Conservation (phyloP, 1,140 invertebrate genomes). For the Steinernema khuongi region DNA sequence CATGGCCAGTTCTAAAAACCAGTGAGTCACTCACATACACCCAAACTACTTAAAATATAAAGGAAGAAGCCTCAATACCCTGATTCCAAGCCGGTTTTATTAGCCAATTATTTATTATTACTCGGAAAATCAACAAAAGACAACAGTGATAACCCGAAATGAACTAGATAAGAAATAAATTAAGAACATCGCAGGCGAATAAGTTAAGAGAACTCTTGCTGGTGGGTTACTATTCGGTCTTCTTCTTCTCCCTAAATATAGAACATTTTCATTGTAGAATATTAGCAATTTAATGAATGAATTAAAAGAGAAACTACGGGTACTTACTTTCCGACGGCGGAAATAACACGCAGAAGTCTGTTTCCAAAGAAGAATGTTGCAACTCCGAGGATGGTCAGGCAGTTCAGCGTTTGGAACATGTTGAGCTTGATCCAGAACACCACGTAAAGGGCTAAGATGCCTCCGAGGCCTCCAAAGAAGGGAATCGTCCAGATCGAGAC, state of each 20-base stretch:
- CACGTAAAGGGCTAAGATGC: constrained; percentile 78
- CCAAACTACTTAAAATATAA: no score
- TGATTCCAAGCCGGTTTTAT: constrained; percentile 1
- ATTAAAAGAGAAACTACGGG: not conserved
- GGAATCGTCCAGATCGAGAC: constrained; percentile 72
- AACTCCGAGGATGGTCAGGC: constrained; percentile 73
- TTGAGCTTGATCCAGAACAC: constrained; percentile 83
- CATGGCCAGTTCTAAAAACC: not conserved
- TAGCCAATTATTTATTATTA: constrained; percentile 7
- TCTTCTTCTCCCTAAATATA: constrained; percentile 14
- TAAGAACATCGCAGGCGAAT: constrained; percentile 21
- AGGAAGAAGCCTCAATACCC: not conserved
- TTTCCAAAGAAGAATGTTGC: constrained; percentile 88
- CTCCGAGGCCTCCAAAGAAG: constrained; percentile 78
- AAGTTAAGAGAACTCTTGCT: constrained; percentile 21
- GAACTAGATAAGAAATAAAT: constrained; percentile 18
- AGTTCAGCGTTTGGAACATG: constrained; percentile 92
- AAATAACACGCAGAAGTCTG: constrained; percentile 73
- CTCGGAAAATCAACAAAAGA: constrained; percentile 12
- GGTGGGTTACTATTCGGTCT: constrained; percentile 18
- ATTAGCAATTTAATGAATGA: not conserved
- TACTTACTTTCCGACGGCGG: constrained; percentile 58
- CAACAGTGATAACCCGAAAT: constrained; percentile 17
- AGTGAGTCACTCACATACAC: no score
- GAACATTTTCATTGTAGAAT: not conserved